These are phyloP conservation scores for Styela clava DNA, from an alignment of 23 tunicate species.

Conservation along the genomic window DNA sequence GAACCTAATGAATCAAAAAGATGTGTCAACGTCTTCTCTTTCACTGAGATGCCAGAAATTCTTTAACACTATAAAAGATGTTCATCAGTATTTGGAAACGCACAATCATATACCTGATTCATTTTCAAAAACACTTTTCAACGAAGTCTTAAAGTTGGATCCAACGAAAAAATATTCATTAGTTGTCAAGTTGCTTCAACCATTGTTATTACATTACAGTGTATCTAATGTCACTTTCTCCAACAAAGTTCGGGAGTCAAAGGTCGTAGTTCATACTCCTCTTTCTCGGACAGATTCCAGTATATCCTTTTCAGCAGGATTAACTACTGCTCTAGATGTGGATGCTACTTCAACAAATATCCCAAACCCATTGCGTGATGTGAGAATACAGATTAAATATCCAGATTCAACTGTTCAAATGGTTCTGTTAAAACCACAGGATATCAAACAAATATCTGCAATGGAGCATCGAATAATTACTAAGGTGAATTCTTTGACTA, in stretches of 20 bases:
- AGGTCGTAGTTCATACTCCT: conserved; percentile 57
- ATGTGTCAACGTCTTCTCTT: not conserved
- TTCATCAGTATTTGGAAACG: conserved; percentile 14
- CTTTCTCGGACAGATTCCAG: conserved; percentile 55
- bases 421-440: conserved; percentile 35
- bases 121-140: conserved; percentile 70
- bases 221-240: conserved; percentile 68
- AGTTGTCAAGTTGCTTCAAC: conserved; percentile 70
- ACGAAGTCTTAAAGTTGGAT: conserved; percentile 59
- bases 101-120: conserved; percentile 54
- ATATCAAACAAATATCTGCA: conserved; percentile 49
- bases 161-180: conserved; percentile 56
- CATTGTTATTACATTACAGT: conserved; percentile 67
- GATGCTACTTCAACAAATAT: conserved; percentile 62
- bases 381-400: conserved; percentile 70
- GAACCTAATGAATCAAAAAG: conserved; percentile 1
- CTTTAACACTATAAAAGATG: conserved; percentile 13
- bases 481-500: conserved; percentile 54
- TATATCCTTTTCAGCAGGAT: conserved; percentile 53
- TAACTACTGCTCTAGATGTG: conserved; percentile 56
- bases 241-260: conserved; percentile 73
- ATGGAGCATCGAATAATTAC: conserved; percentile 54
- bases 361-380: conserved; percentile 44
- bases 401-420: conserved; percentile 53
- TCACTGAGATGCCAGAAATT: not conserved